These are phyloP conservation scores for Laterallus jamaicensis DNA, from an alignment of 2,113 vertebrate genomes.

Conservation along the genomic window DNA sequence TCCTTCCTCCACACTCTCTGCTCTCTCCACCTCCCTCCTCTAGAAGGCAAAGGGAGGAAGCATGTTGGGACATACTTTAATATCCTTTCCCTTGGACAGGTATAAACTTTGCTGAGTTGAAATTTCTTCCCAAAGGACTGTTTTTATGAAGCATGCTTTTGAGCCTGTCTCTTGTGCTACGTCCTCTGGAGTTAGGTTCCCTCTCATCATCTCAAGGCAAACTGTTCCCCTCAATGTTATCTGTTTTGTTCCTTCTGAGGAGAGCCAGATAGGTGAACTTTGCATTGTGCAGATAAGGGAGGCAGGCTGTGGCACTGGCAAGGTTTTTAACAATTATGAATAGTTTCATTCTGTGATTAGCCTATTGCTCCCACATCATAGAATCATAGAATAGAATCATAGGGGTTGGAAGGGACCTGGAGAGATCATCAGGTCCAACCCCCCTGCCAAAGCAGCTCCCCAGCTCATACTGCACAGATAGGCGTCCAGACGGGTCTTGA, in stretches of 20 bases:
- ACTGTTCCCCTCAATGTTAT: background rate
- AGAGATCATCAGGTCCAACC: too few relatives aligned
- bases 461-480: too few relatives aligned
- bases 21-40: background rate
- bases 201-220: background rate
- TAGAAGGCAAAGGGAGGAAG: background rate
- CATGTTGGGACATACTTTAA: background rate
- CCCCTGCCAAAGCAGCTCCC: too few relatives aligned
- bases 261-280: slow-evolving; percentile 31
- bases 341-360: slow-evolving; percentile 63
- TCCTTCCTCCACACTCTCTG: background rate
- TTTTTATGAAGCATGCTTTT: background rate
- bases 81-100: background rate
- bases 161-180: background rate
- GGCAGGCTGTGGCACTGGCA: slow-evolving; percentile 39
- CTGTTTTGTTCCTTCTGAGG: slow-evolving; percentile 14
- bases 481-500: too few relatives aligned
- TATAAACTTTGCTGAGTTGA: background rate
- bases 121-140: background rate
- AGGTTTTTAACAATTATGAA: slow-evolving; percentile 66
- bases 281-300: slow-evolving; percentile 60
- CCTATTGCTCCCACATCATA: slow-evolving; percentile 25
- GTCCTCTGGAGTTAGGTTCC: background rate
- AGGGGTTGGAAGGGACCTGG: too few relatives aligned
- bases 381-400: too few relatives aligned